These are phyloP conservation scores for Scatophagus argus DNA, from an alignment of 2,113 vertebrate genomes.

Conservation along the genomic window DNA sequence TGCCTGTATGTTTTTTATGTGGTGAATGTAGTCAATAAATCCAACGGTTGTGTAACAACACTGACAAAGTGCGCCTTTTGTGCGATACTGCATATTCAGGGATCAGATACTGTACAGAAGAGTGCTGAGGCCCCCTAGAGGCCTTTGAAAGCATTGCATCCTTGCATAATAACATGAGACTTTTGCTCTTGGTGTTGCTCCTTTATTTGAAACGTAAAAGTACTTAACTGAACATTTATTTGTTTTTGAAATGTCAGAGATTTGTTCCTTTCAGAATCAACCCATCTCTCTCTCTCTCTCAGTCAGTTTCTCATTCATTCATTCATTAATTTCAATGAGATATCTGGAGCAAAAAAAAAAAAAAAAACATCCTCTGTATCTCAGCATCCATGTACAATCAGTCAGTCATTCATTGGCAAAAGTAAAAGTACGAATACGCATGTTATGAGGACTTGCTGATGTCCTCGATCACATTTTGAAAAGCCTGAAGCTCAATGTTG, in stretches of 20 bases:
- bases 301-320: slow-evolving; percentile 52
- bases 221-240: slow-evolving; percentile 69
- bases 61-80: not conserved
- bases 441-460: slow-evolving; percentile 61
- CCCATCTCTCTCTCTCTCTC: slow-evolving; percentile 10
- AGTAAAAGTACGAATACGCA: slow-evolving; percentile 63
- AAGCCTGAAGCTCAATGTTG: slow-evolving; percentile 62
- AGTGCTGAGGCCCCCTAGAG: slow-evolving; percentile 22
- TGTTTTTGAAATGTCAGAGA: slow-evolving; percentile 78
- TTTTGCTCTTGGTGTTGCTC: slow-evolving; percentile 69
- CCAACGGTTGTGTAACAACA: slow-evolving; percentile 32
- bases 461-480: slow-evolving; percentile 65
- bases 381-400: slow-evolving; percentile 69
- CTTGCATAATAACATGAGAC: not conserved
- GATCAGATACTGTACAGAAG: not conserved
- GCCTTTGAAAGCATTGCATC: not conserved
- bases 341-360: slow-evolving; percentile 44
- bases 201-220: slow-evolving; percentile 82
- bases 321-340: slow-evolving; percentile 44
- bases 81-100: not conserved
- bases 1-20: slow-evolving; percentile 66
- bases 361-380: slow-evolving; percentile 26
- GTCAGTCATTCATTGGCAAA: slow-evolving; percentile 77
- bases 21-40: slow-evolving; percentile 65
- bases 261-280: slow-evolving; percentile 50